Conservation (phyloP, 1,140 invertebrate species). For the Coenobita brevimanus region DNA sequence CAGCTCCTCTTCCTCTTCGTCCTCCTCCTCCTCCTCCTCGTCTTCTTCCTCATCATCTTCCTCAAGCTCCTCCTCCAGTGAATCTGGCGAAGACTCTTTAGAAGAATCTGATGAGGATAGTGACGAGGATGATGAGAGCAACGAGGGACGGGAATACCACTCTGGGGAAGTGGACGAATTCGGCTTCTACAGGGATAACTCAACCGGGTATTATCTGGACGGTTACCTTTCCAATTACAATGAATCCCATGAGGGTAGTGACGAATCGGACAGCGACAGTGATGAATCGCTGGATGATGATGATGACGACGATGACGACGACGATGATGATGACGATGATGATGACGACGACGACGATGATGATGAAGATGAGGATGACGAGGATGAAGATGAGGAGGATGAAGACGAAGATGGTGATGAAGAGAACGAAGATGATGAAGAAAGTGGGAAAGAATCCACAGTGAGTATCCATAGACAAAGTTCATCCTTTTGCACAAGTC, state of each 20-base stretch:
- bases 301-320: constrained; percentile 37
- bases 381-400: constrained; percentile 33
- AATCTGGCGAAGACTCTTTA: not conserved
- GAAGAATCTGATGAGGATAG: constrained; percentile 17
- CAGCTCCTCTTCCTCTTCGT: not conserved
- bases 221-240: not conserved
- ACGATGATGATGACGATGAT: constrained; percentile 27
- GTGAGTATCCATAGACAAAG: no score
- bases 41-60: constrained; percentile 25
- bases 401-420: constrained; percentile 28
- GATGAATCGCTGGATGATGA: constrained; percentile 4
- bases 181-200: not conserved
- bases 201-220: not conserved
- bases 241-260: not conserved
- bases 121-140: constrained; percentile 40
- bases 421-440: constrained; percentile 10
- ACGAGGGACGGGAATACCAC: constrained; percentile 34
- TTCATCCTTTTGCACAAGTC: no score
- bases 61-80: not conserved
- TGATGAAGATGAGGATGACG: constrained; percentile 42
- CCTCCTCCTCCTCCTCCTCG: constrained; percentile 25
- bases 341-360: constrained; percentile 49
- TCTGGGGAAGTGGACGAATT: constrained; percentile 28
- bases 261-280: not conserved
- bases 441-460: not conserved